These are phyloP conservation scores for Eristalis intricaria DNA, from an alignment of 2,888 invertebrate genomes.

Conservation along the genomic window DNA sequence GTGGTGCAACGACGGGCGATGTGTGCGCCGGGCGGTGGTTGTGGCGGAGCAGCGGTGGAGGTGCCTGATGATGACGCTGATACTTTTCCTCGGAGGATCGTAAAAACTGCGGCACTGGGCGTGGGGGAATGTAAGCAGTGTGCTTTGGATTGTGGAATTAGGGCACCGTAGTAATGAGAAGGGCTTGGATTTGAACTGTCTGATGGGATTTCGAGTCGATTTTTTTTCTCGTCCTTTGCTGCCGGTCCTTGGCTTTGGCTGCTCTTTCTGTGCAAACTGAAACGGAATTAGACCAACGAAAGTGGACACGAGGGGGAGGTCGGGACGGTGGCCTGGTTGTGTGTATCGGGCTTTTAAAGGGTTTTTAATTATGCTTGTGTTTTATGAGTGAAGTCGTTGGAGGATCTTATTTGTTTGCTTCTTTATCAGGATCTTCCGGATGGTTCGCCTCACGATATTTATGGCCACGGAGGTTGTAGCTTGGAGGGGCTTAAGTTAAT, in stretches of 20 bases:
- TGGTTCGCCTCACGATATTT: not conserved
- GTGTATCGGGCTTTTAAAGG: not conserved
- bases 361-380: not conserved
- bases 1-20: not conserved
- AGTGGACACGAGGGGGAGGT: conserved; percentile 1
- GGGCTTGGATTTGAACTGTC: conserved; percentile 38
- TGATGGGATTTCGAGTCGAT: conserved; percentile 22
- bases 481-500: not conserved
- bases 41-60: conserved; percentile 36
- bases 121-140: not conserved
- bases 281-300: conserved; percentile 16
- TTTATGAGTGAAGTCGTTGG: not conserved
- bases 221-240: not conserved
- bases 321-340: not conserved
- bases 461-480: not conserved
- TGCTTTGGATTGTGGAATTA: conserved; percentile 34
- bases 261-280: not conserved
- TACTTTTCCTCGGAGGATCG: conserved; percentile 21
- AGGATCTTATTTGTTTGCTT: not conserved
- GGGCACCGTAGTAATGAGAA: conserved; percentile 63
- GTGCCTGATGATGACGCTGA: conserved; percentile 58
- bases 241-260: not conserved
- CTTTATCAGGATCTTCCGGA: not conserved
- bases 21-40: conserved; percentile 23
- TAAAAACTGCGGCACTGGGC: not conserved